Conservation (phyloP, 2,888 invertebrate genomes). For the Tipula unca region DNA sequence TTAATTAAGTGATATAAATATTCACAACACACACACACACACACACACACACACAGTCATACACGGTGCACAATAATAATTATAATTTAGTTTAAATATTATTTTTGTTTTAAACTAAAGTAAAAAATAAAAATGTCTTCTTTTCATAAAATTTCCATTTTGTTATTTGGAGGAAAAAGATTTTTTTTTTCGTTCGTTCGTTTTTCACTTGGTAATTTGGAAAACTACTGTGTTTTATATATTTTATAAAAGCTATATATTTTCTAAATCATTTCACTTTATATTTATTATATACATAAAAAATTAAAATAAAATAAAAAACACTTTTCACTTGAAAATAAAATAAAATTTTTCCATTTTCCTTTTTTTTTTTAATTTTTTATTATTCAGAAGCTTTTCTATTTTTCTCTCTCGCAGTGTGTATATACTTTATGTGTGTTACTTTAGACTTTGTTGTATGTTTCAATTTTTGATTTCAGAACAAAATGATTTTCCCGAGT, state of each 20-base stretch:
- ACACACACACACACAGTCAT: neutral
- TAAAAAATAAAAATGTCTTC: neutral
- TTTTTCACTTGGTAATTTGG: neutral
- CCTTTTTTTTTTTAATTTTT: neutral
- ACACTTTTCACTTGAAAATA: neutral
- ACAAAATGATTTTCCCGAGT: neutral
- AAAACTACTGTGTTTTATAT: neutral
- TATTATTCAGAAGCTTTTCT: slow-evolving; percentile 1
- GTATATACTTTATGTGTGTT: neutral
- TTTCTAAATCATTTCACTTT: neutral
- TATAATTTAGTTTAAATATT: neutral
- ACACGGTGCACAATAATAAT: too few relatives aligned
- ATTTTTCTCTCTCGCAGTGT: neutral
- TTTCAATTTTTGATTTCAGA: neutral
- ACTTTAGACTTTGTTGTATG: neutral
- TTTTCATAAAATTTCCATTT: neutral
- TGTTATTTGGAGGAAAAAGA: neutral
- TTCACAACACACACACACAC: too few relatives aligned
- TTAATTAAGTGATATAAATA: neutral
- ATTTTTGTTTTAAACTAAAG: neutral
- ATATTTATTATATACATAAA: neutral
- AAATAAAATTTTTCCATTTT: neutral
- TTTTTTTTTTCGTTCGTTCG: neutral
- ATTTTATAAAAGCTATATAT: neutral
- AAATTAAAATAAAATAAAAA: neutral